Evolutionary conservation across 2,888 invertebrate genomes (phyloP).

Genomic region (Pseudeuparius sepicola): DNA sequence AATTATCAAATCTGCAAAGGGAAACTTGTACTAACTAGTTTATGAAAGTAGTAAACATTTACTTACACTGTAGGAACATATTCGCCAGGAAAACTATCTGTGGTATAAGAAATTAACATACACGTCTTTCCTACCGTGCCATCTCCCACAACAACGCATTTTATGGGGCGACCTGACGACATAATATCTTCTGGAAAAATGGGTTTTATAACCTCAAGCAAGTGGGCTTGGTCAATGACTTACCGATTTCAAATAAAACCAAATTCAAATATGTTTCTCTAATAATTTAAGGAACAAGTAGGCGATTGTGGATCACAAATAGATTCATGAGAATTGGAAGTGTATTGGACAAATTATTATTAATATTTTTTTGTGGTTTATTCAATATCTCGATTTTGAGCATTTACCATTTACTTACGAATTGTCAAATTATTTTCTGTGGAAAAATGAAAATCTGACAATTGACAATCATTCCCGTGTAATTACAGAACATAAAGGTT

Average conservation of each 20-base stretch:
- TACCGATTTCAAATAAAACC: no score
- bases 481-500: no score
- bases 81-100: slow-evolving; percentile 88
- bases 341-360: slow-evolving; percentile 1
- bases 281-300: no score
- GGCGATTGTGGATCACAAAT: no score
- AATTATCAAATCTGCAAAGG: slow-evolving; percentile 86
- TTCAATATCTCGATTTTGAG: neutral
- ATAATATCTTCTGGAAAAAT: slow-evolving; percentile 40
- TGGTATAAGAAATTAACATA: slow-evolving; percentile 88
- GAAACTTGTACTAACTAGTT: no score
- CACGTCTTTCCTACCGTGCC: slow-evolving; percentile 92
- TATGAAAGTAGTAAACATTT: no score
- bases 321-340: no score
- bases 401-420: neutral
- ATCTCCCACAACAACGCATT: slow-evolving; percentile 88
- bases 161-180: slow-evolving; percentile 88
- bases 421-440: neutral
- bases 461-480: neutral
- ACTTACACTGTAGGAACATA: slow-evolving; percentile 92
- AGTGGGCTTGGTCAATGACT: slow-evolving; percentile 7
- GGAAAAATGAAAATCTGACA: slow-evolving; percentile 1
- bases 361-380: neutral
- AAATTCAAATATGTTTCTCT: no score
- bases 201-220: slow-evolving; percentile 16